These are phyloP conservation scores for Corythoichthys haematopterus DNA, from an alignment of 2,113 vertebrate species.

Conservation along the genomic window DNA sequence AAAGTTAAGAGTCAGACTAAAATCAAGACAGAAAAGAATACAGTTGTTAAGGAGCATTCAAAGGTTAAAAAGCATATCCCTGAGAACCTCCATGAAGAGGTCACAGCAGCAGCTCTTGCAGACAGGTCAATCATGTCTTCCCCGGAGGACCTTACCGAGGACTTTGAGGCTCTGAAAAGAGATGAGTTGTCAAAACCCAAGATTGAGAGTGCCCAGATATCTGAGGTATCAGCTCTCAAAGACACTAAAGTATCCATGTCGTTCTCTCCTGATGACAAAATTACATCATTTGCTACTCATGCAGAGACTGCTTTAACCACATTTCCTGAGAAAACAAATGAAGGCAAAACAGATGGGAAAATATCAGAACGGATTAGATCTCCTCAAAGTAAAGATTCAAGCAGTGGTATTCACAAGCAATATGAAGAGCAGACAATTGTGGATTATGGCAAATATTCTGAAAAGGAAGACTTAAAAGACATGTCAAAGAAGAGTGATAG, in stretches of 20 bases:
- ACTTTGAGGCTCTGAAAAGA: slow-evolving; percentile 87
- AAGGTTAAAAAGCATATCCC: slow-evolving; percentile 72
- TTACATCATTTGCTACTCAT: slow-evolving; percentile 53
- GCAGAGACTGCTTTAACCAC: slow-evolving; percentile 51
- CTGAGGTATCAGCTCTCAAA: slow-evolving; percentile 26
- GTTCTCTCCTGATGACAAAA: slow-evolving; percentile 59
- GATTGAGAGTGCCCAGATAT: slow-evolving; percentile 27
- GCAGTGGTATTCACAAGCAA: slow-evolving; percentile 65
- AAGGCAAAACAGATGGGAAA: slow-evolving; percentile 42
- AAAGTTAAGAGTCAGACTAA: slow-evolving; percentile 88
- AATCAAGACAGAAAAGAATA: slow-evolving; percentile 81
- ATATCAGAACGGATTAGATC: slow-evolving; percentile 8
- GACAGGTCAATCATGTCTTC: slow-evolving; percentile 82
- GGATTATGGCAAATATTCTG: slow-evolving; percentile 54
- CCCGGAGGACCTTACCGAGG: slow-evolving; percentile 93
- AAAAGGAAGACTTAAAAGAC: slow-evolving; percentile 47
- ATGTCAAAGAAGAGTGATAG: slow-evolving; percentile 75
- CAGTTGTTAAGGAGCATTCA: slow-evolving; percentile 72
- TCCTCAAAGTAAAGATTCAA: slow-evolving; percentile 38
- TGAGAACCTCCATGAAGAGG: slow-evolving; percentile 56
- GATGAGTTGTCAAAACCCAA: slow-evolving; percentile 71
- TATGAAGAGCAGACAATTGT: slow-evolving; percentile 71
- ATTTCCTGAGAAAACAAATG: slow-evolving; percentile 37
- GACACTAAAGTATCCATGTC: slow-evolving; percentile 53
- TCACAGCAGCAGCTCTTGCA: slow-evolving; percentile 65